Base-by-base conservation (phyloP, 2,113 vertebrate genomes). In the Gnathonemus longibarbis region DNA sequence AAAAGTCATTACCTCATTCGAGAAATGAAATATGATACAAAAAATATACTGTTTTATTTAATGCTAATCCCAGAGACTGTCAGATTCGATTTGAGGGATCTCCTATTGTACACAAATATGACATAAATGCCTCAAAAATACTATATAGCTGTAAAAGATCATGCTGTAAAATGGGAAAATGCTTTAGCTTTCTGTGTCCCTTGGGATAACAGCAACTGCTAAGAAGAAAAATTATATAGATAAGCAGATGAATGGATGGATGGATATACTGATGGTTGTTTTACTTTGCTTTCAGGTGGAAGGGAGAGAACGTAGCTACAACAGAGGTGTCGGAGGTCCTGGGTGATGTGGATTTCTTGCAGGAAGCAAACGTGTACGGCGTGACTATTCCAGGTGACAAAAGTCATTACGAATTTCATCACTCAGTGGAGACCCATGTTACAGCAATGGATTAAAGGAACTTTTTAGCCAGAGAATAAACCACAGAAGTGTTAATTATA, bases 271-370 rank as follows among this genome's bases (percentile, higher is more conserved):
- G 35, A 80, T 80, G 74, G 74, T 80, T 17, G 10, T 58, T 46
- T 11, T 35, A 46, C 11, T 56, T 74, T 91, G 4, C 77, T 80
- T 88, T 1, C 92, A 98, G 98, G 91, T 98, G 98, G 97, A 99
- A 98, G 92, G 98, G 97, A 0, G 98, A 98, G 91, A 99, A 98
- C 0, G 97, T 99, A 17, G 97, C 98, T 92, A 97, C 98, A 0
- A 98, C 97, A 0, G 97, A 98, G 90, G 98, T 99, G 87, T 96
- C 96, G 0, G 96, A 97, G 90, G 94, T 95, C 83, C 86, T 99
- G 31, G 94, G 95, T 21, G 90, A 94, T 85, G 93, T 98, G 87
- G 95, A 96, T 5, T 95, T 96, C 10, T 94, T 99, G 49, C 96
- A 96, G 91, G 97, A 98, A 27, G 96, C 95, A 90, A 98, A 95